These are phyloP conservation scores for Acanthosoma haemorrhoidale DNA, from an alignment of 2,888 invertebrate species.

Conservation along the genomic window DNA sequence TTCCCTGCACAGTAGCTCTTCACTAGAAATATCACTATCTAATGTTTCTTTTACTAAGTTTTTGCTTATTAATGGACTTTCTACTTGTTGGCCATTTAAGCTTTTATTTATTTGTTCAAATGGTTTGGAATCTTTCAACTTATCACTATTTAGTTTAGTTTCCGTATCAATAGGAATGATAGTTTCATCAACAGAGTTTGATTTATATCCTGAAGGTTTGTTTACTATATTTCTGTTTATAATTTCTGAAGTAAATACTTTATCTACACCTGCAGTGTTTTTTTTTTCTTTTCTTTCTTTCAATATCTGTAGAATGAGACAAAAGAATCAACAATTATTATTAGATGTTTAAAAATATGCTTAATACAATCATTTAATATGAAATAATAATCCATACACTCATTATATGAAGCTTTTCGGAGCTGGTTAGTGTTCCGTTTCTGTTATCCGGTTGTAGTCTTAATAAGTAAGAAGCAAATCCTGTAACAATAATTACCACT, in stretches of 20 bases:
- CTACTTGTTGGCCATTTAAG: background rate
- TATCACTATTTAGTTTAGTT: background rate
- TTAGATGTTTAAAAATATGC: background rate
- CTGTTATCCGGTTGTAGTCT: slow-evolving; percentile 13
- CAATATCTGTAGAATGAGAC: background rate
- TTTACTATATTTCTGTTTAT: background rate
- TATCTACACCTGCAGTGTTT: background rate
- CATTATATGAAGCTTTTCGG: slow-evolving; percentile 16
- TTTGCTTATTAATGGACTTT: background rate
- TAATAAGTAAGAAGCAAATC: slow-evolving; percentile 26
- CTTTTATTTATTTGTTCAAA: background rate
- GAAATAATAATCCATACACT: background rate
- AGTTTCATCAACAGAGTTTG: background rate
- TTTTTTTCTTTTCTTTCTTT: slow-evolving; percentile 6
- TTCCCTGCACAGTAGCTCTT: too few species aligned
- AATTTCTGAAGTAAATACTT: background rate
- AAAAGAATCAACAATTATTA: background rate
- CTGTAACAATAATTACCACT: slow-evolving; percentile 1
- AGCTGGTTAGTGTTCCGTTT: slow-evolving; percentile 17
- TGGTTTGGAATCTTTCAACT: background rate
- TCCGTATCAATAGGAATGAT: background rate
- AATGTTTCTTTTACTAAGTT: background rate
- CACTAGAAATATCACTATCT: too few species aligned
- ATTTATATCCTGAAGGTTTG: background rate
- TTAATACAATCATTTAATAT: background rate